Base-by-base conservation (phyloP, 2,113 vertebrate genomes). In the Amphiprion ocellaris region DNA sequence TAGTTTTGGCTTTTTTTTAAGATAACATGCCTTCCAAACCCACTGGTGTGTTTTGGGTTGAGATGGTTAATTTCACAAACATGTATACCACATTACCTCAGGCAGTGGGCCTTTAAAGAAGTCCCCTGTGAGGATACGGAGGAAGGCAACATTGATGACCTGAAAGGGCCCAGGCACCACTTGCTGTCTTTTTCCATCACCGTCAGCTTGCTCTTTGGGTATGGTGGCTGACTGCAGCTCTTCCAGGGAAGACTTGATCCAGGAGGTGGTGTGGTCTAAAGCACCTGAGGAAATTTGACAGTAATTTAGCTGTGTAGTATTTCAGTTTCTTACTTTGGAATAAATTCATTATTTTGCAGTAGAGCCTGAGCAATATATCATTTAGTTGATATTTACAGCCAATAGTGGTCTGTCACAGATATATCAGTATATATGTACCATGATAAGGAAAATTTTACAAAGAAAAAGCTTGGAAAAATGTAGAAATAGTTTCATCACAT, bases 61-160 rank as follows among this genome's bases (percentile, higher is more conserved):
- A 37, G 7, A 37, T 5, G 6, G 33, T 6, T 10, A 12, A 49
- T 17, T 63, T 17, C 41, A 58, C 4, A 52, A 33, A 44, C 26
- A 59, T 5, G 19, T 54, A 44, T 4, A 50, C 30, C 4, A 7
- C 30, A 41, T 69, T 83, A 98, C 98, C 96, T 99, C 97, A 56
- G 98, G 98, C 55, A 97, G 79, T 17, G 89, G 90, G 80, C 90
- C 92, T 65, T 93, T 95, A 55, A 60, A 67, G 53, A 94, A 94
- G 87, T 98, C 96, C 95, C 96, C 96, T 16, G 93, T 92, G 39
- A 99, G 93, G 56, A 98, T 90, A 85, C 87, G 95, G 82, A 99
- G 91, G 87, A 95, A 98, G 87, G 96, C 95, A 1, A 92, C 93
- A 69, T 97, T 96, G 83, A 99, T 93, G 88, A 98, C 92, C 91